Conservation (phyloP, 2,888 invertebrate genomes). For the Drosophila nr. perissopoda region DNA sequence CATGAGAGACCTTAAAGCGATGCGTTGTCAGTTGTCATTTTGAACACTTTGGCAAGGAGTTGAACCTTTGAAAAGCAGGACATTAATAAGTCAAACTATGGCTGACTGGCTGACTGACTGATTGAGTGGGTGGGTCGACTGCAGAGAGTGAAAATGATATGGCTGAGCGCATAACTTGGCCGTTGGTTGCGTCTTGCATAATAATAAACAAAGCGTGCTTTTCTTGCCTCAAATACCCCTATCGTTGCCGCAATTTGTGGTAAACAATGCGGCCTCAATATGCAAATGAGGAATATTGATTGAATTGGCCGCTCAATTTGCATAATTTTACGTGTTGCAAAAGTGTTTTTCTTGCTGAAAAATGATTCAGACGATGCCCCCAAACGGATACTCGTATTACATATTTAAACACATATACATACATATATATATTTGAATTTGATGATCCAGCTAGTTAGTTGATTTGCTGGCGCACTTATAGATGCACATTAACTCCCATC, state of each 20-base stretch:
- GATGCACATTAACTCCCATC: conserved; percentile 59
- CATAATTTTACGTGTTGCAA: conserved; percentile 68
- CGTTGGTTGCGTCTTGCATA: conserved; percentile 67
- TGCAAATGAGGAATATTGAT: conserved; percentile 74
- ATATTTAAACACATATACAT: background rate
- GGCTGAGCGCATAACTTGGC: conserved; percentile 61
- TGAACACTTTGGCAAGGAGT: conserved; percentile 36
- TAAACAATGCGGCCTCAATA: conserved; percentile 71
- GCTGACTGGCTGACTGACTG: conserved; percentile 28
- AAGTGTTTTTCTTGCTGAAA: conserved; percentile 47
- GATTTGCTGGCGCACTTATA: conserved; percentile 50
- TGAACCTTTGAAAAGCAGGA: conserved; percentile 55
- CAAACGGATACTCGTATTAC: conserved; percentile 12
- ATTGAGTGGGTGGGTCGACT: conserved; percentile 24
- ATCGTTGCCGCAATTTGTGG: conserved; percentile 55
- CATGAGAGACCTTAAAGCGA: conserved; percentile 18
- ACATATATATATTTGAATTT: conserved; percentile 26
- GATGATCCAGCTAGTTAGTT: conserved; percentile 63
- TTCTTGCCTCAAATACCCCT: conserved; percentile 7
- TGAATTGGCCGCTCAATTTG: conserved; percentile 61
- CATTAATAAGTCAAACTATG: conserved; percentile 73
- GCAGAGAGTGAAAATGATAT: conserved; percentile 53
- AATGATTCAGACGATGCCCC: conserved; percentile 26
- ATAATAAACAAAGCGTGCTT: conserved; percentile 46
- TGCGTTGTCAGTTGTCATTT: conserved; percentile 35